These are phyloP conservation scores for Buathra laborator DNA, from an alignment of 2,888 invertebrate genomes.

Conservation along the genomic window DNA sequence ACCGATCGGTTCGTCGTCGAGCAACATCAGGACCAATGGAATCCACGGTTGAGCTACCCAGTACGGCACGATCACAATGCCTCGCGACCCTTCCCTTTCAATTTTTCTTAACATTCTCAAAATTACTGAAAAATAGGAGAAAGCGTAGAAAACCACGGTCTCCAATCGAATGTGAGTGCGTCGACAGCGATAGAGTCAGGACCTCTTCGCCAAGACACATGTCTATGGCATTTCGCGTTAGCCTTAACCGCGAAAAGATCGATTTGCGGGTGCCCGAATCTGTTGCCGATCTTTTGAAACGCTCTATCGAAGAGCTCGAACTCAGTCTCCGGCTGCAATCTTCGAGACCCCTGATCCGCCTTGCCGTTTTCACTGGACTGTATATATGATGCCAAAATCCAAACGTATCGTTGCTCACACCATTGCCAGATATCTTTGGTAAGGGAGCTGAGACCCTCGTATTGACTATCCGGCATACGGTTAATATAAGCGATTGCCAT, in stretches of 20 bases:
- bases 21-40: constrained; percentile 32
- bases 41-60: constrained; percentile 62
- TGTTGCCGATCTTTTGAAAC: constrained; percentile 26
- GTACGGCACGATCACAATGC: constrained; percentile 56
- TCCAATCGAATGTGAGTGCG: constrained; percentile 69
- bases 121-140: constrained; percentile 56
- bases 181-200: constrained; percentile 68
- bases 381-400: constrained; percentile 48
- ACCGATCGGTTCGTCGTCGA: constrained; percentile 8
- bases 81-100: constrained; percentile 30
- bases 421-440: constrained; percentile 58
- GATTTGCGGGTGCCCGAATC: constrained; percentile 63
- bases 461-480: constrained; percentile 49
- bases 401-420: constrained; percentile 51
- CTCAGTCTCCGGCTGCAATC: constrained; percentile 47
- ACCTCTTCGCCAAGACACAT: constrained; percentile 72
- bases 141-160: constrained; percentile 53
- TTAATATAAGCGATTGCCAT: constrained; percentile 62
- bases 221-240: constrained; percentile 73
- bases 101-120: constrained; percentile 57
- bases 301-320: constrained; percentile 42
- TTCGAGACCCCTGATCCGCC: constrained; percentile 52
- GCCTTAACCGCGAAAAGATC: constrained; percentile 73
- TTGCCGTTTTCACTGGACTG: constrained; percentile 27
- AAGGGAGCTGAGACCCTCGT: constrained; percentile 35